Conservation (phyloP, 1,140 invertebrate species). For the Zaprionus tsacasi region DNA sequence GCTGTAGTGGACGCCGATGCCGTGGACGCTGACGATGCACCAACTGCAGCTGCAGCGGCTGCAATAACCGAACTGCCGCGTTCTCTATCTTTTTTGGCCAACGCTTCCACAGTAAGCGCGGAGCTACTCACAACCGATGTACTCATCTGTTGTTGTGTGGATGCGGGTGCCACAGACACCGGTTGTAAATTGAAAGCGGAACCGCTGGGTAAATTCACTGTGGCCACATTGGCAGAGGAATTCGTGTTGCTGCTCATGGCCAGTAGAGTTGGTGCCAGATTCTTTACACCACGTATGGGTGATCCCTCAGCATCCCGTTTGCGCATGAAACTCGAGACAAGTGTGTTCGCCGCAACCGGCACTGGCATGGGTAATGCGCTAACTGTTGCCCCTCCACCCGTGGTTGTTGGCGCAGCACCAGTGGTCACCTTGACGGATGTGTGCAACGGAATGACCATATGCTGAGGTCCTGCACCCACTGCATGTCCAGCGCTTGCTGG, state of each 20-base stretch:
- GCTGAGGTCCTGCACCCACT: constrained; percentile 56
- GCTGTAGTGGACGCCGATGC: constrained; percentile 31
- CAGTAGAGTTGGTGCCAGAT: constrained; percentile 86
- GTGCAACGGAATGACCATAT: constrained; percentile 81
- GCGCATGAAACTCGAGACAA: constrained; percentile 76
- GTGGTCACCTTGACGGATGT: constrained; percentile 80
- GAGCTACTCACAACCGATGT: constrained; percentile 43
- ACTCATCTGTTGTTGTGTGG: constrained; percentile 12
- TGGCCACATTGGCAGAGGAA: constrained; percentile 24
- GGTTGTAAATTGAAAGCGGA: constrained; percentile 69
- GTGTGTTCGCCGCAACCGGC: constrained; percentile 34
- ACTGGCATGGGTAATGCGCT: constrained; percentile 37
- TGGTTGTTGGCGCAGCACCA: constrained; percentile 48
- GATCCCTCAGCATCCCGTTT: constrained; percentile 84
- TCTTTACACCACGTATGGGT: constrained; percentile 88
- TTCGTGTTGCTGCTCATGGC: constrained; percentile 75
- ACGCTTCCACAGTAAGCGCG: constrained; percentile 67
- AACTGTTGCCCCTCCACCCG: constrained; percentile 40
- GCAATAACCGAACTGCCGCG: constrained; percentile 76
- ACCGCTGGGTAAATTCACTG: constrained; percentile 42
- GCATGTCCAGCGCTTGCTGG: constrained; percentile 43
- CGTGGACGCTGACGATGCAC: constrained; percentile 64
- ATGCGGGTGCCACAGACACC: constrained; percentile 83
- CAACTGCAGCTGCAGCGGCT: constrained; percentile 7
- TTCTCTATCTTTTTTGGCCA: constrained; percentile 74